These are phyloP conservation scores for Scotopteryx bipunctaria DNA, from an alignment of 2,888 invertebrate species.

Conservation along the genomic window DNA sequence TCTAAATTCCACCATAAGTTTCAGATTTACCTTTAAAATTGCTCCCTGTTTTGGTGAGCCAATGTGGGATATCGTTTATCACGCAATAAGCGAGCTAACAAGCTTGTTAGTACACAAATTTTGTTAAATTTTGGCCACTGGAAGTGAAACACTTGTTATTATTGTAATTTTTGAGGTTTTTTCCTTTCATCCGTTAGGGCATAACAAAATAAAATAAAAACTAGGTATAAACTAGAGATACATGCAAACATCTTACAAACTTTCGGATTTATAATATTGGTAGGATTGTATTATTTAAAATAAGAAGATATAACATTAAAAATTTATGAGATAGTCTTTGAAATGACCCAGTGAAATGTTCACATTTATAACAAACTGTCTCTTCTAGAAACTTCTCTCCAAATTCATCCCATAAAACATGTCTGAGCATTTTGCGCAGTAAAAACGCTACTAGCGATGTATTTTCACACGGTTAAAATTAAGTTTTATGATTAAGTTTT, in stretches of 20 bases:
- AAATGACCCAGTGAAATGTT: not conserved
- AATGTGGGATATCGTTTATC: conserved; percentile 12
- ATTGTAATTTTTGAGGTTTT: no score
- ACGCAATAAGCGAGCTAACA: conserved; percentile 4
- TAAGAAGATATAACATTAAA: no score
- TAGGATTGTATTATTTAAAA: no score
- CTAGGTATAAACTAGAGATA: no score
- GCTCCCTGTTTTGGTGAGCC: not conserved
- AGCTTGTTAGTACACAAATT: conserved; percentile 7
- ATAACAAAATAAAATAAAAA: no score
- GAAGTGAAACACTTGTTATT: conserved; percentile 4
- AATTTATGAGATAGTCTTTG: not conserved
- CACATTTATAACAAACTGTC: conserved; percentile 1
- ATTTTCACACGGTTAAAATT: conserved; percentile 13
- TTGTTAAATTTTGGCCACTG: not conserved
- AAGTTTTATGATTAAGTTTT: conserved; percentile 18
- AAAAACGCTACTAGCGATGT: conserved; percentile 4
- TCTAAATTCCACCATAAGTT: not conserved
- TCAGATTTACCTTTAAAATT: not conserved
- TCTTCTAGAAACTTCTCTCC: conserved; percentile 9
- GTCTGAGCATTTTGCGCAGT: conserved; percentile 12
- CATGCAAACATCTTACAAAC: no score
- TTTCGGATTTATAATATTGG: no score
- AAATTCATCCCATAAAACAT: conserved; percentile 14
- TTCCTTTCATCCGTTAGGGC: no score